A percentile compares a stretch with the other conserved stretches of the same genome.
Conservation (phyloP, 2,113 vertebrate species). For the Buteo buteo region DNA sequence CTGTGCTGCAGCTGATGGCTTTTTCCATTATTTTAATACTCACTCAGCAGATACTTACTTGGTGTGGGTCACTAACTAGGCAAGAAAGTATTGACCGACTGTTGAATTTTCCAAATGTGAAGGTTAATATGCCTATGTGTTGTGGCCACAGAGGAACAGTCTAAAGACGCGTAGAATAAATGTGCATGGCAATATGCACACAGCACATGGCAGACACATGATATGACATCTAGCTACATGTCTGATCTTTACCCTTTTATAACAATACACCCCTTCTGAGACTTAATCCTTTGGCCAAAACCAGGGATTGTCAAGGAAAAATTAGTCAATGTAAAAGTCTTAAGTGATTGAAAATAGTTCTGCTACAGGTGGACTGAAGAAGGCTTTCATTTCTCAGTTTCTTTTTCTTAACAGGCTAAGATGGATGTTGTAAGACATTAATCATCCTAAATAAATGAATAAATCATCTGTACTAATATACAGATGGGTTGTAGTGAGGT, state of each 20-base stretch:
- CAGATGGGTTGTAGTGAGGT: neutral
- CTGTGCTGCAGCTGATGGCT: neutral
- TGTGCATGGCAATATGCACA: accelerated
- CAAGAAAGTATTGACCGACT: neutral
- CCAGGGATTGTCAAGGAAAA: neutral
- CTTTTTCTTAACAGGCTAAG: neutral
- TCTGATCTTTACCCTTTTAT: neutral
- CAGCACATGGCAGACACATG: neutral
- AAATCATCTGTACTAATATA: neutral
- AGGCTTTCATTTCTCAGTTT: neutral
- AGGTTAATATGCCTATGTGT: neutral
- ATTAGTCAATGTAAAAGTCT: neutral
- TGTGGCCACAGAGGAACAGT: neutral
- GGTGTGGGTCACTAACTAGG: neutral
- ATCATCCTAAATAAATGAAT: neutral
- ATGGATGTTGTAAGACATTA: neutral
- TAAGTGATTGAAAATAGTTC: neutral
- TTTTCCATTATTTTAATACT: conserved; percentile 41
- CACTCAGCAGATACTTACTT: neutral
- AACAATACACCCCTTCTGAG: neutral
- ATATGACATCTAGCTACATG: neutral
- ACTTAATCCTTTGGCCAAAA: neutral
- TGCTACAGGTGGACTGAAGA: neutral
- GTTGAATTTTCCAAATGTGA: neutral
- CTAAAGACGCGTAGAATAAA: neutral